phyloP scores from a whole-genome alignment of 2,888 invertebrate genomes.

The Dryadula phaetusa region DNA sequence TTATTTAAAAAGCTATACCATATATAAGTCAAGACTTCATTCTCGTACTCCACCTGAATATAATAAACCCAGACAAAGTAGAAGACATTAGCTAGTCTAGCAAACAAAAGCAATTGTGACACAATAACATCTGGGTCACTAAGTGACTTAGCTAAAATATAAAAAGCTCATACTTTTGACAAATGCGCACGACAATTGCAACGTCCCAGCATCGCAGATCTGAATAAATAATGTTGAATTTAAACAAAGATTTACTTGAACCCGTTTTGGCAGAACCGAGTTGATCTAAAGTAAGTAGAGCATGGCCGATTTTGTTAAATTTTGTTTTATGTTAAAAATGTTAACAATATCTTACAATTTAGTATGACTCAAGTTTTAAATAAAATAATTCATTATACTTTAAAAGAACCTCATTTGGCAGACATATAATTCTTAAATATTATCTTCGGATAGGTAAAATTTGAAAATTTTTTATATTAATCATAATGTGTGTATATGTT shows the following conservation, averaged over 20 bases:
- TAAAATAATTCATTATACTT: no score
- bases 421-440: no score
- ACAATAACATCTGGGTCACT: conserved; percentile 8
- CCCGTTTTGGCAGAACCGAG: conserved; percentile 21
- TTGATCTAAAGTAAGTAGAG: conserved; percentile 24
- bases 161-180: conserved; percentile 22
- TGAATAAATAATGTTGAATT: conserved; percentile 37
- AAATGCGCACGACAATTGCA: conserved; percentile 27
- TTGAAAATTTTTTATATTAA: no score
- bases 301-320: conserved; percentile 14
- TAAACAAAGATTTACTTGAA: conserved; percentile 40
- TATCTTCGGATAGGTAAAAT: no score
- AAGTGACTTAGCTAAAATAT: conserved; percentile 17
- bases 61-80: not conserved
- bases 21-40: no score
- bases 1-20: no score
- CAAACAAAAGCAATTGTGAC: not conserved
- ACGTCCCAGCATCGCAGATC: conserved; percentile 17
- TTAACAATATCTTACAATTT: not conserved
- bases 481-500: no score
- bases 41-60: no score
- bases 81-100: not conserved
- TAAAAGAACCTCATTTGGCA: no score
- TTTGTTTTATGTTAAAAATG: no score
- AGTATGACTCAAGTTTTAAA: not conserved